phyloP scores from a whole-genome alignment of 1,140 invertebrate species.

The Sipha flava region DNA sequence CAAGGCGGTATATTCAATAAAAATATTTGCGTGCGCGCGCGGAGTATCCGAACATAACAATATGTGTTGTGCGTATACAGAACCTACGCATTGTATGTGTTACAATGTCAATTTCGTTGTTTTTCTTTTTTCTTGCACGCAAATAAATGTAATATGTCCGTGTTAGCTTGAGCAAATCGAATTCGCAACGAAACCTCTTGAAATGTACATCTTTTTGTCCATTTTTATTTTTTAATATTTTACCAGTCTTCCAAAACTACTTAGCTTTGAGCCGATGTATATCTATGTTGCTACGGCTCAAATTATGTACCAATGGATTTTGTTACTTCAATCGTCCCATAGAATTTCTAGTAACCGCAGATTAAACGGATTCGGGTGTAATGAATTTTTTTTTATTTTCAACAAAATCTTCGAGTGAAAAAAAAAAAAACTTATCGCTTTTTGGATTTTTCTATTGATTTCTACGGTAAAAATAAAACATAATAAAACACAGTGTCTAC shows the following conservation, averaged over 20 bases:
- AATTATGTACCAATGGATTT: background rate
- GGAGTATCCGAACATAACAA: background rate
- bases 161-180: background rate
- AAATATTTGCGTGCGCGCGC: background rate
- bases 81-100: background rate
- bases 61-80: no score
- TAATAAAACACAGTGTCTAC: background rate
- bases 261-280: background rate
- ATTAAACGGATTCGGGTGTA: background rate
- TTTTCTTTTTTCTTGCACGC: background rate
- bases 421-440: no score
- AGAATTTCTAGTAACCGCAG: background rate
- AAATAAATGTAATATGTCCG: background rate
- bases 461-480: no score
- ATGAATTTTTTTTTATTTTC: no score
- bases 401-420: no score
- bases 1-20: background rate
- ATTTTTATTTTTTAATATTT: background rate
- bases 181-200: background rate
- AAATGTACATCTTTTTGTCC: background rate
- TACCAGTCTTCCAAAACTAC: background rate
- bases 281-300: background rate
- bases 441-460: no score
- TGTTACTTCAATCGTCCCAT: background rate
- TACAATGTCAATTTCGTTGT: background rate